Base-by-base conservation (phyloP, 2,797 vertebrate species). In the Peromyscus attwateri region DNA sequence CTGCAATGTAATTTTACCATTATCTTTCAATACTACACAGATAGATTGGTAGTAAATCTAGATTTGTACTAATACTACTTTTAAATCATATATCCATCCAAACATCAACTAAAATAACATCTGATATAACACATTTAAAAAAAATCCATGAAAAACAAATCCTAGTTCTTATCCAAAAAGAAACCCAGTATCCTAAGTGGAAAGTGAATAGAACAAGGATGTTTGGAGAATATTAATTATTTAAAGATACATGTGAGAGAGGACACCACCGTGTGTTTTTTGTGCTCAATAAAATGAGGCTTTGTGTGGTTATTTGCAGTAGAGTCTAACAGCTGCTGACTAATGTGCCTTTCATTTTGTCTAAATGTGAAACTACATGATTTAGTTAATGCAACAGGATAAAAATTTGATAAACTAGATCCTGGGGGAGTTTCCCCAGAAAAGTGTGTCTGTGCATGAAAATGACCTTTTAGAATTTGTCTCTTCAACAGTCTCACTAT, bases 11-110 rank as follows among this genome's bases (percentile, higher is more conserved):
- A 66, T 92, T 94, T 95, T 83, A 73, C 21, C 23, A 87, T 43
- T 68, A 10, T n/a, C 10, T 12, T 55, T 96, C 70, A 82, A 68
- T 79, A 76, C 19, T 71, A 94, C 90, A 52, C 23, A 97, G 64
- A 97, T 92, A 91, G n/a, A 70, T n/a, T 83, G 73, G 27, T 34
- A 76, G 9, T 77, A 83, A 96, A 94, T 10, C 66, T 75, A 57
- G 7, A 43, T 19, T 27, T 49, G 19, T 62, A 62, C 16, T 91
- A 66, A 70, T 55, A 62, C 49, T 87, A 73, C n/a, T 95, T 97
- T 94, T 46, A 68, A 87, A 88, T 79, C 49, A n/a, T 52, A n/a
- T 29, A 88, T 79, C 23, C 13, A 23, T 21, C n/a, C 34, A 94
- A 92, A 77, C 4, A 62, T 1, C 92, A 46, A 83, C 93, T 73